Percentiles rank a stretch among this genome's conserved stretches.
Conservation (phyloP, 2,797 vertebrate genomes). For the Prunella strophiata region DNA sequence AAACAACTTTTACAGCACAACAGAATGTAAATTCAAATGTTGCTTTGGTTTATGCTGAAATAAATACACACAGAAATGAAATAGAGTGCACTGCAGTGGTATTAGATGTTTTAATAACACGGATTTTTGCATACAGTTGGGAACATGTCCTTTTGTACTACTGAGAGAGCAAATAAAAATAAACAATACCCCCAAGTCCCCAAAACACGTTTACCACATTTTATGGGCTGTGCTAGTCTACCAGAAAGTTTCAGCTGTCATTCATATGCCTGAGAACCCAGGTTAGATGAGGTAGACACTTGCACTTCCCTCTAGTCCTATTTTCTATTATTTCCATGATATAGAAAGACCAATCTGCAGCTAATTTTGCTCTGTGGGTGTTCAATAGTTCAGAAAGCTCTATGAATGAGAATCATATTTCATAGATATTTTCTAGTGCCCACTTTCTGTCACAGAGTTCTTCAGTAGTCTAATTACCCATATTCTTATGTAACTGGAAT, state of each 20-base stretch:
- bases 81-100: accelerated
- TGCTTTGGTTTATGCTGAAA: background rate
- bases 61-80: background rate
- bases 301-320: background rate
- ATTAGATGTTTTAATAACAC: background rate
- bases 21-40: background rate
- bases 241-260: background rate
- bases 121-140: background rate
- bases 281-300: conserved; percentile 29
- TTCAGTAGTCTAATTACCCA: conserved; percentile 37
- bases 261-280: background rate
- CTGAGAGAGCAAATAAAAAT: background rate
- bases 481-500: conserved; percentile 50
- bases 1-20: background rate
- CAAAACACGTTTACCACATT: accelerated
- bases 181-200: background rate
- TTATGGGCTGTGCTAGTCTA: background rate
- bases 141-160: background rate
- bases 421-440: conserved; percentile 54
- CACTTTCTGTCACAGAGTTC: conserved; percentile 48
- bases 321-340: conserved; percentile 52
- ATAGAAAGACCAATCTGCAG: conserved; percentile 31
- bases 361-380: conserved; percentile 59
- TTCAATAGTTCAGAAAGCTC: conserved; percentile 45
- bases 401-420: conserved; percentile 62